Percentiles rank a stretch among this genome's conserved stretches.
phyloP scores from a whole-genome alignment of 2,113 vertebrate species.

The Lophotis ruficrista region DNA sequence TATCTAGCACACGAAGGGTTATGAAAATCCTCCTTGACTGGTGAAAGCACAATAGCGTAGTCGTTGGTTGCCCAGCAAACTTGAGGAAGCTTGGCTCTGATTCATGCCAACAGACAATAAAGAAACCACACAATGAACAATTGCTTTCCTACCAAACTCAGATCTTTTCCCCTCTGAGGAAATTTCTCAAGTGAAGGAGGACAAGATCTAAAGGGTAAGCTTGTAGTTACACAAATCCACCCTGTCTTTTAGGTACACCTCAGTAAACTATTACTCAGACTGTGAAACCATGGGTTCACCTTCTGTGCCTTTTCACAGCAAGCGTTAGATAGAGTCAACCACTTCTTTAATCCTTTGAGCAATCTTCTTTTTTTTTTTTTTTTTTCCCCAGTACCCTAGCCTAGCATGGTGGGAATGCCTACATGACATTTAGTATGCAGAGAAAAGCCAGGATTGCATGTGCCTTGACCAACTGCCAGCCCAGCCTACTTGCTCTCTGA shows the following conservation, averaged over 20 bases:
- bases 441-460: slow-evolving; percentile 29
- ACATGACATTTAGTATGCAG: background rate
- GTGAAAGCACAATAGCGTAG: background rate
- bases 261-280: slow-evolving; percentile 37
- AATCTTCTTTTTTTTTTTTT: background rate
- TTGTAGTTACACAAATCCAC: slow-evolving; percentile 62
- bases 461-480: slow-evolving; percentile 47
- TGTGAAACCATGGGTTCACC: background rate
- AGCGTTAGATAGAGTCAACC: fast-evolving
- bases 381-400: background rate
- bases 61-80: slow-evolving; percentile 11
- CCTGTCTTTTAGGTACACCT: slow-evolving; percentile 12
- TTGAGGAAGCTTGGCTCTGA: slow-evolving; percentile 1
- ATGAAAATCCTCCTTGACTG: slow-evolving; percentile 5
- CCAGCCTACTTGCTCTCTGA: background rate
- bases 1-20: slow-evolving; percentile 9
- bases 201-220: slow-evolving; percentile 26
- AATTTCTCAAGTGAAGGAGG: slow-evolving; percentile 32
- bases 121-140: slow-evolving; percentile 51
- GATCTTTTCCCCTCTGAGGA: background rate
- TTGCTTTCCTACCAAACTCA: background rate
- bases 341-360: background rate
- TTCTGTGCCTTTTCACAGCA: background rate
- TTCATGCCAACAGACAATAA: background rate
- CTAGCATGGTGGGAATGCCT: background rate